These are phyloP conservation scores for Cantharis flavilabris DNA, from an alignment of 2,888 invertebrate genomes.

Conservation along the genomic window DNA sequence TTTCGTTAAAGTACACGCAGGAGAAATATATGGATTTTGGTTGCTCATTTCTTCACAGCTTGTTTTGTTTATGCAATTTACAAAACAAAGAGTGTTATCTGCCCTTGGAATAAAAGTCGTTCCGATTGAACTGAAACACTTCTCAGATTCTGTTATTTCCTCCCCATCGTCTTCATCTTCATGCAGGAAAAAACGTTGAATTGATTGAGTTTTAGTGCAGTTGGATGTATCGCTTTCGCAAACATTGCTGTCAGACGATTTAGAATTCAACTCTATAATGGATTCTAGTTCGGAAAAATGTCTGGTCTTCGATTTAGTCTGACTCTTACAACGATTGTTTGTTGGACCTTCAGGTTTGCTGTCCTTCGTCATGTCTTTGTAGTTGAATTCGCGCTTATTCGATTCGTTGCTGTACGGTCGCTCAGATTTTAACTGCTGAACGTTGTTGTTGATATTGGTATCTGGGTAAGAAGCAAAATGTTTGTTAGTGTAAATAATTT, in stretches of 20 bases:
- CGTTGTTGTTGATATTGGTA: not conserved
- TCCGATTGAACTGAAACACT: not conserved
- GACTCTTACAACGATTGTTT: not conserved
- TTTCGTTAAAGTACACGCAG: not conserved
- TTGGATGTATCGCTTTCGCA: not conserved
- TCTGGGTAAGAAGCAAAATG: not conserved
- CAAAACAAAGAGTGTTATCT: not conserved
- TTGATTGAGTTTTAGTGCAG: not conserved
- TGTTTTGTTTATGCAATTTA: not conserved
- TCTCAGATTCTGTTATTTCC: no score
- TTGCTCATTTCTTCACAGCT: not conserved
- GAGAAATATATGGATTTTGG: not conserved
- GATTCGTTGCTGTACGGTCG: constrained; percentile 1
- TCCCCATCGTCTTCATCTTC: not conserved
- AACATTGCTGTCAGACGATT: not conserved
- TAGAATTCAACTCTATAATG: not conserved
- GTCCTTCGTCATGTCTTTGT: not conserved
- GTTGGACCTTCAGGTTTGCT: not conserved
- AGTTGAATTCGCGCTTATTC: not conserved
- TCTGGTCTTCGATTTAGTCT: not conserved
- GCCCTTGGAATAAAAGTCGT: not conserved
- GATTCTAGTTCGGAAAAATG: not conserved
- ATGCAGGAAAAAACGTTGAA: not conserved
- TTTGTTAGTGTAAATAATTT: not conserved
- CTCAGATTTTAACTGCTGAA: not conserved